Evolutionary conservation across 2,113 vertebrate species (phyloP).

Genomic region (Chascanopsetta lugubris): DNA sequence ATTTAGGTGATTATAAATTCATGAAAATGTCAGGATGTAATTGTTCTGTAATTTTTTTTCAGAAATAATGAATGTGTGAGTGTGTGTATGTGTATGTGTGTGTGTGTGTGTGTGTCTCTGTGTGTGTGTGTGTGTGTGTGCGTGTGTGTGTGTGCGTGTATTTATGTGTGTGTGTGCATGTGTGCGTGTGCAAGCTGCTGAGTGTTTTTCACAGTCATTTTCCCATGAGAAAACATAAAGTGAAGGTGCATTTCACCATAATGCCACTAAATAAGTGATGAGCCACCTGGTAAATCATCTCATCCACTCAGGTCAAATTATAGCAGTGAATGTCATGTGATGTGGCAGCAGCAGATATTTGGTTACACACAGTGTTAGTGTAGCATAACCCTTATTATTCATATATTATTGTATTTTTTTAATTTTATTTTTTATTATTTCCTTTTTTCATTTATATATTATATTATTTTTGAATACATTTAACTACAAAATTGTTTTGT

Average conservation of each 20-base stretch:
- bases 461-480: no score
- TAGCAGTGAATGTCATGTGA: constrained; percentile 2
- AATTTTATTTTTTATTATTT: no score
- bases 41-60: no score
- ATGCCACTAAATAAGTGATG: constrained; percentile 9
- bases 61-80: no score
- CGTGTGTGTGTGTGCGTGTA: constrained; percentile 32
- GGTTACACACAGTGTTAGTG: constrained; percentile 18
- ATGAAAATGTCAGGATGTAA: no score
- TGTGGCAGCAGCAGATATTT: constrained; percentile 8
- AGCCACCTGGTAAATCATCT: background rate
- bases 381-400: no score
- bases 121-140: constrained; percentile 10
- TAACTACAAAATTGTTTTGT: no score
- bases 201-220: no score
- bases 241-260: constrained; percentile 14
- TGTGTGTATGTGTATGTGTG: constrained; percentile 14
- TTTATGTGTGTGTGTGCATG: constrained; percentile 36
- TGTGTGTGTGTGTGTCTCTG: constrained; percentile 5
- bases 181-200: no score
- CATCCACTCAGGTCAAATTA: constrained; percentile 12
- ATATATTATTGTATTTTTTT: no score
- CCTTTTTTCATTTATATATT: no score
- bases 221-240: constrained; percentile 54
- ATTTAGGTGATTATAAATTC: no score